Base-by-base conservation (phyloP, 2,113 vertebrate genomes). In the Lagopus muta region DNA sequence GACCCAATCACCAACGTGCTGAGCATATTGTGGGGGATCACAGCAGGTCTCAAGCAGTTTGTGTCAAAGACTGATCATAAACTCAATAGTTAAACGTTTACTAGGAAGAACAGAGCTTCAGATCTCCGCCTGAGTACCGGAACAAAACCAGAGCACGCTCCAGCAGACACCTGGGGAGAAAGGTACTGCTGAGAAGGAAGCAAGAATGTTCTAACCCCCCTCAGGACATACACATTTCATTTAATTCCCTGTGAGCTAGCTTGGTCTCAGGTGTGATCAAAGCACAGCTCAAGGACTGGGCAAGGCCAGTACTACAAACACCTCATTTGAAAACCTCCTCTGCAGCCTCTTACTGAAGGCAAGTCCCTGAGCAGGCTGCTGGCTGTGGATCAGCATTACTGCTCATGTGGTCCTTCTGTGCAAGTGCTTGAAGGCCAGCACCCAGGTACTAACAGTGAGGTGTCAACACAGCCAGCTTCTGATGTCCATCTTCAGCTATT, bases 241-340 rank as follows among this genome's bases (percentile, higher is more conserved):
- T 77, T 78, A 25, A 34, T 82, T 82, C 82, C 65, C 70, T 48
- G 73, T 47, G 45, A 88, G 69, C 65, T 92, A 80, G 70, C 87
- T 74, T 47, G 70, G 76, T 73, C 50, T 80, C 64, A 81, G 83
- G 73, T 83, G 69, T n/a, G 92, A 96, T 93, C 90, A 95, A 96
- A 94, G 93, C 7, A 92, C 61, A 90, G 79, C 83, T 88, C 58
- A 50, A 93, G 80, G 92, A 75, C 42, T 74, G 69, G 96, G 95
- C 80, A 92, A 86, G 69, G 73, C 80, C 57, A 27, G 69, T 21
- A 90, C 80, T 86, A 71, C 72, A 94, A 90, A 86, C 11, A 60
- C 0, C 7, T 45, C 62, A 50, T 52, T 77, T 50, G 72, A 83
- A 95, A 90, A 86, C 80, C 72, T 92, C 65, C 76, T 95, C 81